Base-by-base conservation (phyloP, 2,888 invertebrate genomes). In the Trichogramma evanescens region DNA sequence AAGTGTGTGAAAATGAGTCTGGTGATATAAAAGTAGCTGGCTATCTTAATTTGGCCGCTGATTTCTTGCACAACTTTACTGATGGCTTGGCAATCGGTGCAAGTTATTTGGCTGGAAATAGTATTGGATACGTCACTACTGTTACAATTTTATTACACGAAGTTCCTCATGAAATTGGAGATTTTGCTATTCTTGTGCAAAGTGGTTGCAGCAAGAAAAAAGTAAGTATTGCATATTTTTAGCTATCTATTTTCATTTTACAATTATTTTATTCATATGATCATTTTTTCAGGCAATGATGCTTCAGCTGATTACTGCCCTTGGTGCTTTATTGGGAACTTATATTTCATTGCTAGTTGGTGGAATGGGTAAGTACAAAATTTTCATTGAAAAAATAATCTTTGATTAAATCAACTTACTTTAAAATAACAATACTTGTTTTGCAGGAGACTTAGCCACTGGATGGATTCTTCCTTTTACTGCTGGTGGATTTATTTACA, bases 401-500 rank as follows among this genome's bases (percentile, higher is more conserved):
- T 49, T 1, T 7, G 3, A 9, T 9, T 4, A 13, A 52, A 5
- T 59, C 43, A 41, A 46, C n/a, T 13, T 10, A 58, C 10, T 50
- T 44, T 10, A 46, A 43, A 42, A 51, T 41, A 50, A 38, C 50
- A 13, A 58, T 50, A 6, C 50, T 56, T n/a, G n/a, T 60, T 58
- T 82, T 69, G 82, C 82, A 74, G 87, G 87, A 61, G 81, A 82
- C 55, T 78, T 89, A 63, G 89, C 92, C 2, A 87, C 90, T 7
- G 84, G 88, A 5, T 93, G 96, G 86, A 91, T 99, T 57, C 81
- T 99, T 59, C 98, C 99, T 9, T 98, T 99, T 71, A 98, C 97
- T 39, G 97, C 97, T 50, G 97, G 95, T 66, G 96, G 99, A n/a
- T 99, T 99, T 76, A 99, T 99, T 77, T 99, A 99, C 78, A 98